A percentile compares a stretch with the other conserved stretches of the same genome.
Evolutionary conservation across 2,797 vertebrate genomes (phyloP).

Genomic region (Sebastes flavidus): DNA sequence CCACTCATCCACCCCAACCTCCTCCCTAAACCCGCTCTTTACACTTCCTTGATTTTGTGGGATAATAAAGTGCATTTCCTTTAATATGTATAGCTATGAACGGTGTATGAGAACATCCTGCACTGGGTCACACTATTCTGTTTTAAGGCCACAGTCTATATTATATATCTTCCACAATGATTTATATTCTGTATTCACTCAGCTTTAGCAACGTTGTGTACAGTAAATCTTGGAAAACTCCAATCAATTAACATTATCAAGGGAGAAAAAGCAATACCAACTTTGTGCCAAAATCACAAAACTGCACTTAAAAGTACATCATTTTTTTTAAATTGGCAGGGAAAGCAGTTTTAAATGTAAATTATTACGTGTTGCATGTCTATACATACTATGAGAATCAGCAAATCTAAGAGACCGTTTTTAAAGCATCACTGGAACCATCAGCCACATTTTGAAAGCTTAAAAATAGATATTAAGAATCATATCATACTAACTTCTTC

Average conservation of each 20-base stretch:
- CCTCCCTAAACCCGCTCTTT: too few species aligned
- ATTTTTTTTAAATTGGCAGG: not conserved
- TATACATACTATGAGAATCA: not conserved
- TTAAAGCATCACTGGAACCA: not conserved
- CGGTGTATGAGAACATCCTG: too few species aligned
- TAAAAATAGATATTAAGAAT: constrained; percentile 8
- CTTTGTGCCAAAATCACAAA: not conserved
- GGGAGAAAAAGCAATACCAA: not conserved
- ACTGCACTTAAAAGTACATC: not conserved
- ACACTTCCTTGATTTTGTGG: too few species aligned
- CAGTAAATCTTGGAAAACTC: not conserved
- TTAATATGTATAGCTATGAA: too few species aligned
- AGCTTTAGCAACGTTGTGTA: not conserved
- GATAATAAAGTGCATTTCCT: too few species aligned
- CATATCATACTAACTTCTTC: not conserved
- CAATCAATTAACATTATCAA: not conserved
- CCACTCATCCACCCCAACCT: too few species aligned
- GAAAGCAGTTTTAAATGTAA: not conserved
- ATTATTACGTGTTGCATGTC: not conserved
- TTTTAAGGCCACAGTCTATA: not conserved
- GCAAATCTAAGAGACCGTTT: not conserved
- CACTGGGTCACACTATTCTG: not conserved
- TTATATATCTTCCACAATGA: not conserved
- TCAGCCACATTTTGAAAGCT: not conserved
- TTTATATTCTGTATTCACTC: not conserved